Evolutionary conservation across 2,797 vertebrate genomes (phyloP), one percentile per base, ranked within the genome.

Genomic region (Semotilus atromaculatus): DNA sequence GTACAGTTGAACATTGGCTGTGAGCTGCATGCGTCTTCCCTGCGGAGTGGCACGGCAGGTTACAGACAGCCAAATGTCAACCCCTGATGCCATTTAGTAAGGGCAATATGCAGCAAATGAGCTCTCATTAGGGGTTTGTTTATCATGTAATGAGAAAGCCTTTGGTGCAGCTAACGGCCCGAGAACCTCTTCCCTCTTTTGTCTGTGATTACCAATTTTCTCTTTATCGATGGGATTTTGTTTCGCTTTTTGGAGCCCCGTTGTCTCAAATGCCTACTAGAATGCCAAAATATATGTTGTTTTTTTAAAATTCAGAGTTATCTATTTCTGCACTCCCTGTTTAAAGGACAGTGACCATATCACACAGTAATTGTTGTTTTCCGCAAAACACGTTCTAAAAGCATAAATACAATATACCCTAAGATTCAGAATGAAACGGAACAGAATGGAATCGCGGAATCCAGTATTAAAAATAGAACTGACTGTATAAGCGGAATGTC

Each of bases 91-190:
- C 86, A 90, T 89, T 90, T 86, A 88, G 84, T 74, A 86, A 85
- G 86, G 87, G 86, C 86, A 82, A 82, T 86, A 86, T 90, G 88
- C 85, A 93, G 90, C 90, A 93, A 92, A 92, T 91, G 85, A 93
- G 90, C 88, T 90, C 89, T 91, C 86, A 92, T 93, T 85, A 86
- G 84, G 88, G 88, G 85, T 93, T 92, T 92, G 91, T 91, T 92
- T 91, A 88, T 80, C 85, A 91, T 87, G 86, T 92, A 87, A 87
- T 81, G 34, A 86, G 87, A 84, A 89, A 88, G 87, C 86, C 89
- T 90, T 90, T 90, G 88, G 91, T 89, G 80, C 84, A 80, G 83
- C 87, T 86, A 74, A 90, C 48, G 21, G 79, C 83, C 83, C 75
- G 29, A 80, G 75, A 87, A 84, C 60, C 71, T 86, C 82, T 82